These are phyloP conservation scores for Nycticebus coucang DNA, from an alignment of 2,113 vertebrate genomes.

Conservation along the genomic window DNA sequence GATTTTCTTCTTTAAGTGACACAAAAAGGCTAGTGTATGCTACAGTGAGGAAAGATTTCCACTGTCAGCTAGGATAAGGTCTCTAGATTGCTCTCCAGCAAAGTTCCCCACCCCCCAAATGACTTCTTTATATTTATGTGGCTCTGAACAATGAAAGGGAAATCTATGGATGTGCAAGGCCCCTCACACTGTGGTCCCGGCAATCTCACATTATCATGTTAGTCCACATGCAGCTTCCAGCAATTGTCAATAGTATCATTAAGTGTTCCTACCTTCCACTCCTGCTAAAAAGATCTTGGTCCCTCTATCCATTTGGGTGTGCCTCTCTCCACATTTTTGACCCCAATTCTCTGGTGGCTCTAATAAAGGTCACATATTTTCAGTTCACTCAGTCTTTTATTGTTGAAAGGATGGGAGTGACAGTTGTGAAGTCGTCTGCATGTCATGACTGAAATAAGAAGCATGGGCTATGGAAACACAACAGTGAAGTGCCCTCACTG, in stretches of 20 bases:
- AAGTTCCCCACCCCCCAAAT: not conserved
- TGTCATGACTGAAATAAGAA: not conserved
- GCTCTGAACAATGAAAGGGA: not conserved
- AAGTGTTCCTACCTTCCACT: not conserved
- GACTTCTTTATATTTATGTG: not conserved
- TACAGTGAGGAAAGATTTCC: not conserved
- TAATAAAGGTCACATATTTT: not conserved
- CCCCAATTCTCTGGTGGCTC: not conserved
- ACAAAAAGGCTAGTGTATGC: not conserved
- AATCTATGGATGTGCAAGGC: not conserved
- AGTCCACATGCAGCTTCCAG: not conserved
- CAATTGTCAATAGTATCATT: not conserved
- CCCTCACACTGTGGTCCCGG: not conserved
- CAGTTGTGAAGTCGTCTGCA: not conserved
- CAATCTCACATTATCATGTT: not conserved
- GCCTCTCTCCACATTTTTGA: not conserved
- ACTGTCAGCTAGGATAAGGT: not conserved
- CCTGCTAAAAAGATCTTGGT: not conserved
- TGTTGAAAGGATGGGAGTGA: not conserved
- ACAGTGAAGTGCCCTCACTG: not conserved
- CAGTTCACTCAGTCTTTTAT: not conserved
- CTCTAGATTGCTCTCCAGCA: not conserved
- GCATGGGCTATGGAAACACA: not conserved
- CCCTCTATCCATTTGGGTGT: not conserved
- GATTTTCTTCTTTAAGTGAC: not conserved